Base-by-base conservation (phyloP, 1,140 invertebrate species). In the Hormaphis cornu region DNA sequence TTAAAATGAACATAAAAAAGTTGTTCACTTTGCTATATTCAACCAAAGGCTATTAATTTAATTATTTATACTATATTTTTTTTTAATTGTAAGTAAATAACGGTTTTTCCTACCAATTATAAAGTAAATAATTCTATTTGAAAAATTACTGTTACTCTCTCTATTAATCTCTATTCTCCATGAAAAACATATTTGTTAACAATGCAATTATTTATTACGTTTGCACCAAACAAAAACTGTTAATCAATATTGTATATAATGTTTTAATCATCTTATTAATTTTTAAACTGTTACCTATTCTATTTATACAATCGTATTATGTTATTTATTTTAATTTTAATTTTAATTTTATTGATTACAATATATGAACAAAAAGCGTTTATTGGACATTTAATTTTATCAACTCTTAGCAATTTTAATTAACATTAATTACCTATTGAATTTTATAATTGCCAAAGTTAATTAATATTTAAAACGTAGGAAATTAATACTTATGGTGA, bases 1-100 rank as follows among this genome's bases (percentile, higher is more conserved):
- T 78, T 93, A 88, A 48, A 33, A 44, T 46, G 59, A 24, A 18
- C 48, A 26, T 50, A 12, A 72, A 40, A 40, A 46, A 58, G n/a
- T 70, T 35, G 16, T 35, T 35, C 12, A 22, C 9, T 42, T 56
- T 61, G n/a, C 22, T 63, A 63, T 10, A 35, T 30, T 33, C 16
- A 48, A 69, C 50, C 50, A 50, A 69, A 52, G 30, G 20, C 26
- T 52, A 48, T 33, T 28, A 28, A 44, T 40, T 40, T 6, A 26
- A 42, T 40, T 28, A 50, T 52, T 35, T 69, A 69, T 69, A 18
- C 66, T 69, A 40, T n/a, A n/a, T 69, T 50, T 42, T 52, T 37
- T 9, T 18, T 40, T 2, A 40, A 24, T 7, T 40, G 35, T 2
- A 33, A 54, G 7, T 54, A 35, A n/a, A 9, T 33, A 22, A n/a